Evolutionary conservation across 2,888 invertebrate genomes (phyloP), one percentile per base, ranked within the genome.

Genomic region (Heliconius hortense): DNA sequence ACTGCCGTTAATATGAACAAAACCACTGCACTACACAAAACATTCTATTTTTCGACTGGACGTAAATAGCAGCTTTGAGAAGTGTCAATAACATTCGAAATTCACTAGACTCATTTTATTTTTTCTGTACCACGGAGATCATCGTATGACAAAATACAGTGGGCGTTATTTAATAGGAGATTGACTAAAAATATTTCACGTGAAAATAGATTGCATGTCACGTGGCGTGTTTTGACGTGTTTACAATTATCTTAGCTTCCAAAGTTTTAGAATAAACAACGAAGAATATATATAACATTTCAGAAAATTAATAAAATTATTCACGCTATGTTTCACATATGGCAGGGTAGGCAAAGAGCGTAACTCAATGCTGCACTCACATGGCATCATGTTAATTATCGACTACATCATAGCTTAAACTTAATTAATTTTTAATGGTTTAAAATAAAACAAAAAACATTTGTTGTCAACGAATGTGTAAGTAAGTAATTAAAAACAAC

Each of bases 51-150:
- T 66, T 66, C 11, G 39, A 24, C 64, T 39, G 15, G 11, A 24
- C 15, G 4, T 15, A 66, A 66, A 66, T 66, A 39, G n/a, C 64
- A 35, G 39, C 15, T 66, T n/a, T 1, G 39, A 35, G 11, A 15
- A 63, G 18, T 66, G 39, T 66, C 64, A 66, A 66, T 66, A 66
- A 39, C 64, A 66, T 39, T 24, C 63, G 35, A 64, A 35, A 21
- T n/a, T 64, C 63, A 35, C 35, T 11, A 64, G 39, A 39, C 13
- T 15, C 21, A n/a, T 24, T 66, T n/a, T 15, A 11, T 24, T 66
- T 66, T 35, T 13, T 39, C 35, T 13, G 15, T 60, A 26, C 13
- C 7, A 60, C 15, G 39, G n/a, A 13, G 39, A 13, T 64, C 35
- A 35, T 35, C 21, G 35, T n/a, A 35, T 64, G 35, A 35, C 35